These are phyloP conservation scores for Sitodiplosis mosellana DNA, from an alignment of 1,140 invertebrate species.

Conservation along the genomic window DNA sequence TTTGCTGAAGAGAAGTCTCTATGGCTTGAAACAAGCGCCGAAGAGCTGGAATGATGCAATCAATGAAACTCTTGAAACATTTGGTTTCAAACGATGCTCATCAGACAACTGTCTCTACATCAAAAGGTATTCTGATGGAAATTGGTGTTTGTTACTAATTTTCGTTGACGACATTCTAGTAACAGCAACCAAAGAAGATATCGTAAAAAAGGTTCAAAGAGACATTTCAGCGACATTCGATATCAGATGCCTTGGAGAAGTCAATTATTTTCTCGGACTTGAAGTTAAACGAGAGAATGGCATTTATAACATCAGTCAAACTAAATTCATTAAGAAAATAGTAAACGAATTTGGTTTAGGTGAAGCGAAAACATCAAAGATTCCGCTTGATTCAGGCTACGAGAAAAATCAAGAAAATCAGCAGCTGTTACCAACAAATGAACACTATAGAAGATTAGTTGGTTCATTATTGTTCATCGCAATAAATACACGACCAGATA, in stretches of 20 bases:
- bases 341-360: too few species aligned
- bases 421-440: slow-evolving; percentile 3
- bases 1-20: slow-evolving; percentile 21
- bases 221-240: slow-evolving; percentile 3
- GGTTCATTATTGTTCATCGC: slow-evolving; percentile 8
- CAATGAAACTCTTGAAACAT: too few species aligned
- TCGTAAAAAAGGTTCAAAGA: slow-evolving; percentile 2
- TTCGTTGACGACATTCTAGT: slow-evolving; percentile 7
- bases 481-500: slow-evolving; percentile 7
- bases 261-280: slow-evolving; percentile 4
- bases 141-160: too few species aligned
- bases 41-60: slow-evolving; percentile 20
- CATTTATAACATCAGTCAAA: too few species aligned
- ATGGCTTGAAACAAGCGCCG: slow-evolving; percentile 26
- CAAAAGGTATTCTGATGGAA: too few species aligned
- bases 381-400: too few species aligned
- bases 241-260: slow-evolving; percentile 4
- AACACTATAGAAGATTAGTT: slow-evolving; percentile 5
- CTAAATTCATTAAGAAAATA: too few species aligned
- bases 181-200: slow-evolving; percentile 3
- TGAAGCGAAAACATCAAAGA: too few species aligned
- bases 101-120: too few species aligned
- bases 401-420: too few species aligned
- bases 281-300: not conserved
- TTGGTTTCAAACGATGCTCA: too few species aligned